Evolutionary conservation across 2,888 invertebrate genomes (phyloP).

Genomic region (Microctonus aethiopoides): DNA sequence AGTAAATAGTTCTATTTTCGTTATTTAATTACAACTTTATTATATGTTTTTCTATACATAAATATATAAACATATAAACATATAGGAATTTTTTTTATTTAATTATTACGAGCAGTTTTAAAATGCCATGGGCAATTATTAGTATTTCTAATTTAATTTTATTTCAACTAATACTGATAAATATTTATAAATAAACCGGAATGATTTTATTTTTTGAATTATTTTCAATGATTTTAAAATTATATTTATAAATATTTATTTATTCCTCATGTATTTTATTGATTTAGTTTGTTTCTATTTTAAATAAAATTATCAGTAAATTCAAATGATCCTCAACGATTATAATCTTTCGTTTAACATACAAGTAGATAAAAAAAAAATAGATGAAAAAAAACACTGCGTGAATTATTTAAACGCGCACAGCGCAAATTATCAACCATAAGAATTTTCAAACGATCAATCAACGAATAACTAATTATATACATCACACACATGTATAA

Average conservation of each 20-base stretch:
- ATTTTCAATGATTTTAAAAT: background rate
- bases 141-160: background rate
- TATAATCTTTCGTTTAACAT: background rate
- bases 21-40: background rate
- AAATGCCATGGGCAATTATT: background rate
- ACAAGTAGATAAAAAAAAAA: no score
- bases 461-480: background rate
- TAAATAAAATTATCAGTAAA: background rate
- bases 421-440: background rate
- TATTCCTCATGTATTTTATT: background rate
- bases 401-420: background rate
- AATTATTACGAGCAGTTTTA: background rate
- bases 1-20: background rate
- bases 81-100: background rate
- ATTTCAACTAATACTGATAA: background rate
- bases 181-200: background rate
- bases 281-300: background rate
- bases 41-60: no score
- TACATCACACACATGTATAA: background rate
- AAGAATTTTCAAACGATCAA: slow-evolving; percentile 16
- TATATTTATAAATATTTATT: background rate
- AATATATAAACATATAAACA: no score
- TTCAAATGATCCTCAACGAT: background rate
- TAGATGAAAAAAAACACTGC: no score
- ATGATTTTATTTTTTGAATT: background rate